Conservation (phyloP, 2,797 vertebrate genomes). For the Sciurus vulgaris region DNA sequence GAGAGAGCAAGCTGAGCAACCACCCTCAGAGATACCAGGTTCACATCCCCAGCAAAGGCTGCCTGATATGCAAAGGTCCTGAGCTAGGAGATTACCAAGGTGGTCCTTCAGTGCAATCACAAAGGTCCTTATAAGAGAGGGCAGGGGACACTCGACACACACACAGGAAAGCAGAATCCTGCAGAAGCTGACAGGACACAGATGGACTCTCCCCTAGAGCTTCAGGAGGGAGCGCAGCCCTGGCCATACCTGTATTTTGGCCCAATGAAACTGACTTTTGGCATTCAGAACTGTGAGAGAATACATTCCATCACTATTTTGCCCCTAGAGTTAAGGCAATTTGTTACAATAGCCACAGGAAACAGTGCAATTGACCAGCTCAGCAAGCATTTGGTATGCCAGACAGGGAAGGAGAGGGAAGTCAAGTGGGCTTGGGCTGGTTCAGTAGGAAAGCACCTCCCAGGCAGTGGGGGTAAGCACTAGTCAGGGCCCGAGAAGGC, state of each 20-base stretch:
- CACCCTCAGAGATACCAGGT: accelerated
- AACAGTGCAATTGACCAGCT: neutral
- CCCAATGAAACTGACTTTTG: neutral
- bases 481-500: too few relatives aligned
- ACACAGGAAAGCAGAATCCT: neutral
- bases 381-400: neutral
- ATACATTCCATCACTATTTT: neutral
- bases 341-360: neutral
- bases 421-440: accelerated
- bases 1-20: accelerated
- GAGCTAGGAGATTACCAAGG: neutral
- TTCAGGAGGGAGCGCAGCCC: accelerated
- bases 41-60: too few relatives aligned
- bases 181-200: too few relatives aligned
- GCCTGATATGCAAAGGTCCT: neutral
- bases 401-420: too few relatives aligned
- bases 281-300: neutral
- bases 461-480: too few relatives aligned
- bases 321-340: neutral
- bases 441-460: neutral
- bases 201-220: too few relatives aligned
- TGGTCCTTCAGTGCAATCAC: neutral
- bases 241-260: accelerated
- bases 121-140: neutral
- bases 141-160: too few relatives aligned